Evolutionary conservation across 2,113 vertebrate genomes (phyloP).

Genomic region (Tinamus guttatus): DNA sequence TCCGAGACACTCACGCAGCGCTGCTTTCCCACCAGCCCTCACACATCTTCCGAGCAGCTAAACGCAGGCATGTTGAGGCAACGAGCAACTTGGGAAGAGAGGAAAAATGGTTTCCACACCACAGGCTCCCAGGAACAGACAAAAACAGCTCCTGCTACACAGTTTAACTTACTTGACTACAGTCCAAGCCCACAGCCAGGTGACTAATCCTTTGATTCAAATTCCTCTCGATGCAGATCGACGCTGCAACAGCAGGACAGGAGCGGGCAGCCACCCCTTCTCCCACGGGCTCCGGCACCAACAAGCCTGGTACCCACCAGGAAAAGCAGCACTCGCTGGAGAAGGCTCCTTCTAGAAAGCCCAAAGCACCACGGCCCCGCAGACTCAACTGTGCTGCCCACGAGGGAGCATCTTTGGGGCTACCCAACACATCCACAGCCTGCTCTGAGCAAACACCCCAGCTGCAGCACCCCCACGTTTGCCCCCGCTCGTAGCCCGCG

Average conservation of each 20-base stretch:
- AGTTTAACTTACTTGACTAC: constrained; percentile 44
- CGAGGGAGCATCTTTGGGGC: not conserved
- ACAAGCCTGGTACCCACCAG: fast-evolving
- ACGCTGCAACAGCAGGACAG: fast-evolving
- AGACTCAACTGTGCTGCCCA: too few relatives aligned
- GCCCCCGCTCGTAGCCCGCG: not conserved
- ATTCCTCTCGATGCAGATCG: not conserved
- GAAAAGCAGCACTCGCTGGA: not conserved
- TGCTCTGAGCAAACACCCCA: not conserved
- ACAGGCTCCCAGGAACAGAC: not conserved
- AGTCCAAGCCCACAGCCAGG: constrained; percentile 62
- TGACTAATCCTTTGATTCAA: constrained; percentile 60
- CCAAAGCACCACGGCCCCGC: not conserved
- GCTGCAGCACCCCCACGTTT: not conserved
- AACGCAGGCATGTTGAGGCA: not conserved
- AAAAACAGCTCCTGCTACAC: constrained; percentile 48
- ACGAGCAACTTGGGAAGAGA: not conserved
- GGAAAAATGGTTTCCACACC: constrained; percentile 51
- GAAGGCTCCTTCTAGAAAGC: not conserved
- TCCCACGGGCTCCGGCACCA: fast-evolving
- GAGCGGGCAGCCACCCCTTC: not conserved
- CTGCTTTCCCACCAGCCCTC: not conserved
- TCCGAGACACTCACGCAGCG: fast-evolving
- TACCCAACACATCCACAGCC: not conserved
- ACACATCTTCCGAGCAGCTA: not conserved